These are phyloP conservation scores for Trematomus bernacchii DNA, from an alignment of 2,797 vertebrate species.

Conservation along the genomic window DNA sequence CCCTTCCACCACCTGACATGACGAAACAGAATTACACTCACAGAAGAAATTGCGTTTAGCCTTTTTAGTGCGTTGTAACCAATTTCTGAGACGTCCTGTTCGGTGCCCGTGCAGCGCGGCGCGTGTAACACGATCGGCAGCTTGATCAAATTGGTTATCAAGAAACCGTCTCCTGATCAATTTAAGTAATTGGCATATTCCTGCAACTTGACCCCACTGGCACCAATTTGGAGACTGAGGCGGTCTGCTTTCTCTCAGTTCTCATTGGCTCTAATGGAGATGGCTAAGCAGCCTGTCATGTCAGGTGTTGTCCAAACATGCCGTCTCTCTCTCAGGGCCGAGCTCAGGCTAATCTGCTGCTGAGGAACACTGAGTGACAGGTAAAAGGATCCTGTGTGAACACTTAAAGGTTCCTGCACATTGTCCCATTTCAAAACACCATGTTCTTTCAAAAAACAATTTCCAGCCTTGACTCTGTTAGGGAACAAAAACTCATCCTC, in stretches of 20 bases:
- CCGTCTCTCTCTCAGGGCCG: constrained; percentile 32
- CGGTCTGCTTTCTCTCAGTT: constrained; percentile 95
- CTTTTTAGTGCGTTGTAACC: constrained; percentile 85
- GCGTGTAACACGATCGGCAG: constrained; percentile 94
- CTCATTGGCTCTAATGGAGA: constrained; percentile 94
- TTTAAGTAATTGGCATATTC: constrained; percentile 99
- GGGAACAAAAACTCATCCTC: constrained; percentile 4
- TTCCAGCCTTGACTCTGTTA: constrained; percentile 27
- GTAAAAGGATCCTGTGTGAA: constrained; percentile 63
- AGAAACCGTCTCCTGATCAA: constrained; percentile 97
- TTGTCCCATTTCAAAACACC: constrained; percentile 48
- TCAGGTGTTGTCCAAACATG: constrained; percentile 82
- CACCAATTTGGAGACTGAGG: constrained; percentile 89
- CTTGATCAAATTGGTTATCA: constrained; percentile 98
- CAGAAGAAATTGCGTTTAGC: constrained; percentile 81
- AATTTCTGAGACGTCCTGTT: constrained; percentile 80
- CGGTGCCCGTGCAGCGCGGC: constrained; percentile 31
- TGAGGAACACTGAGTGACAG: constrained; percentile 63
- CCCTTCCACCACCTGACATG: constrained; percentile 80
- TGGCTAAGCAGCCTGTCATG: constrained; percentile 89
- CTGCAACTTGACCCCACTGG: constrained; percentile 94
- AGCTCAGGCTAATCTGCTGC: constrained; percentile 62
- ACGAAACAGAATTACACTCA: constrained; percentile 77
- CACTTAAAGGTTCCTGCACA: constrained; percentile 53
- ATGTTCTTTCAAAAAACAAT: constrained; percentile 20